Base-by-base conservation (phyloP, 2,888 invertebrate species). In the Pterostichus niger region DNA sequence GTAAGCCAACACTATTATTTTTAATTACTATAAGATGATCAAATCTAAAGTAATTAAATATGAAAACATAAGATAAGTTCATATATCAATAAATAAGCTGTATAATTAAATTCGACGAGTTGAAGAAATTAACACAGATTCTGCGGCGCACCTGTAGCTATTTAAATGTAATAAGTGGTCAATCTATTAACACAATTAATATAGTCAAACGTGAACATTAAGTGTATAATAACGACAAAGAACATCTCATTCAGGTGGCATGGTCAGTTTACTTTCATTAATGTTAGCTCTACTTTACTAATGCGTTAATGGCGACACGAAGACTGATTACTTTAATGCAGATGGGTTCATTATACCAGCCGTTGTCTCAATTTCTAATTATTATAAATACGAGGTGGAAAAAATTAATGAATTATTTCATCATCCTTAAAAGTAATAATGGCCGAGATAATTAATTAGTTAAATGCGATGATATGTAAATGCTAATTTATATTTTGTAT, bases 381-480 rank as follows among this genome's bases (percentile, higher is more conserved):
- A 75, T 75, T 49, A 75, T 75, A 75, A 52, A 75, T 15, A 49
- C 52, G 17, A 13, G 13, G 15, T 13, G 52, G 49, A 31, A 49
- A 75, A 75, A 75, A 75, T 52, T 75, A 64, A 64, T 64, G 64
- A 75, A 49, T 52, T 71, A 68, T 68, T 73, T 73, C 71, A 73
- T 46, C 59, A 59, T 59, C 24, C 11, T 31, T 59, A 59, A 31
- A 59, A 49, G 49, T 49, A 49, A 40, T 40, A 6, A 40, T 40
- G 54, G 13, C 7, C 5, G 31, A 5, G 24, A 64, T 33, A 64
- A 64, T 64, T 64, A 64, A 64, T 59, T 59, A 59, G 24, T 59
- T 59, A 59, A 59, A 59, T 31, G 24, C 24, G 59, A 31, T 59
- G 59, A 59, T 31, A 59, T 35, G 35, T 64, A 33, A 35, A 64